Base-by-base conservation (phyloP, 2,113 vertebrate species). In the Pseudopodoces humilis region DNA sequence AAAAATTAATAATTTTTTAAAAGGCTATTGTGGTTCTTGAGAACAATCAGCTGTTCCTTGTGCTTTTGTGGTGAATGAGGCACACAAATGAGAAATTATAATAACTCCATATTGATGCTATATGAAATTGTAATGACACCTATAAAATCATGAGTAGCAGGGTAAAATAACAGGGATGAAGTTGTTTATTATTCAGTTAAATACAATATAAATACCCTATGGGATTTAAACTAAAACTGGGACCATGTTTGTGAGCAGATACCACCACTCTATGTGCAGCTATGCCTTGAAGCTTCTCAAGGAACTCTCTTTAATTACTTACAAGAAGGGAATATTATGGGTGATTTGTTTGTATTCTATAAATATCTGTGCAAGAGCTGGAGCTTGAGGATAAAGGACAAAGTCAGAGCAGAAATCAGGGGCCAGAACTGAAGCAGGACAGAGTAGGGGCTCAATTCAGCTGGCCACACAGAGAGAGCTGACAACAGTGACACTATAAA, bases 261-360 rank as follows among this genome's bases (percentile, higher is more conserved):
- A 8, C 4, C 4, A 11, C 19, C 47, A 35, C 14, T 28, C 31
- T 53, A 23, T 0, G 1, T 58, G 27, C 15, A 81, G 27, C 31
- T 80, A 14, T 46, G n/a, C 64, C 76, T 83, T 56, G 49, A 70
- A 78, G 22, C 59, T 91, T 60, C 72, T 72, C 59, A 76, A 68
- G 44, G 59, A 91, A 49, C 24, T 47, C 23, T 35, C 43, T 63
- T 68, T 52, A 43, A 46, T 50, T 63, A 39, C 46, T 46, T 56
- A 47, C 5, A 24, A 46, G 81, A 72, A 55, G 20, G 23, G 49
- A 74, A 35, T 53, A 70, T 63, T 82, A n/a, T 60, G 70, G 37
- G 22, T 78, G 69, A 50, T 16, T 58, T 70, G 18, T 58, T 58
- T 79, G 47, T 25, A 39, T 56, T 25, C 47, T 59, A 1, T 52